Percentiles rank a stretch among this genome's conserved stretches.
These are phyloP conservation scores for Bovichtus diacanthus DNA, from an alignment of 2,797 vertebrate genomes.

Conservation along the genomic window DNA sequence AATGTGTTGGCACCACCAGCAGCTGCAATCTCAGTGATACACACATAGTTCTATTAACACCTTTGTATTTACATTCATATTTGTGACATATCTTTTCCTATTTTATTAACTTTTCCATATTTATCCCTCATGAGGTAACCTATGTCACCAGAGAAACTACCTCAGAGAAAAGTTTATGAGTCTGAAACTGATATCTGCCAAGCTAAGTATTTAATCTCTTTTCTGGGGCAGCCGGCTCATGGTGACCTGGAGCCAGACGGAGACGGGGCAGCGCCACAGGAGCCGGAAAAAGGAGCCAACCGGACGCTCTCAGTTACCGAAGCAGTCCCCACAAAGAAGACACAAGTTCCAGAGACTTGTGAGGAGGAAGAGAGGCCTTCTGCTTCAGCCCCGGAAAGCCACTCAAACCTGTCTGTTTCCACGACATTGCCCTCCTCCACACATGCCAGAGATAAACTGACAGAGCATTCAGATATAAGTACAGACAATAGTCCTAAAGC, in stretches of 20 bases:
- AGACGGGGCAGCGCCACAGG: not conserved
- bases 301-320: not conserved
- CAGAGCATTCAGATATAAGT: not conserved
- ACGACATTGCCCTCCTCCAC: not conserved
- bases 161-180: not conserved
- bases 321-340: not conserved
- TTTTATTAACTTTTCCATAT: not conserved
- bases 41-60: too few relatives aligned
- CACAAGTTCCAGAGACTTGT: not conserved
- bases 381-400: not conserved
- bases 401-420: accelerated
- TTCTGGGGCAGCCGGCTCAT: not conserved
- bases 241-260: not conserved
- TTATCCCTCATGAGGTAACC: not conserved
- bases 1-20: not conserved
- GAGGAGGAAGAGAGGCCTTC: not conserved
- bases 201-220: not conserved
- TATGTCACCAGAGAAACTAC: too few relatives aligned
- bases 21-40: too few relatives aligned
- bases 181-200: not conserved
- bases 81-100: not conserved
- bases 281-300: not conserved
- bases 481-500: not conserved
- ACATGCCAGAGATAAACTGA: not conserved
- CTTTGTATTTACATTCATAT: too few relatives aligned